phyloP scores from a whole-genome alignment of 2,797 vertebrate species.

The Darevskia nairensis region DNA sequence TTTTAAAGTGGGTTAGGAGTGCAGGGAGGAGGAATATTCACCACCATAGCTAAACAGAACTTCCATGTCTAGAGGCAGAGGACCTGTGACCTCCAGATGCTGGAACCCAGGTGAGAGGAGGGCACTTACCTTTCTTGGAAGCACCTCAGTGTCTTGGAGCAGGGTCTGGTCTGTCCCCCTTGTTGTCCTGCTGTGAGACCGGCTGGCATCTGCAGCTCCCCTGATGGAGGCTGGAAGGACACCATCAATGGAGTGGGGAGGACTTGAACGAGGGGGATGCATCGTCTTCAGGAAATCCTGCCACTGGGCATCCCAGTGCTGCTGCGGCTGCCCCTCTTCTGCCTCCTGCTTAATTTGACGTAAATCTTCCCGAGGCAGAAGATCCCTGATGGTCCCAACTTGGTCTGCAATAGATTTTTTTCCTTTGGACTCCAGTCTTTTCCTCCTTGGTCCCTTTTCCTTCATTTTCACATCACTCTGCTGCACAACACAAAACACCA shows the following conservation, averaged over 20 bases:
- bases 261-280: neutral
- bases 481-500: too few relatives aligned
- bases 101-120: neutral
- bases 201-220: neutral
- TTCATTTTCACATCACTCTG: too few relatives aligned
- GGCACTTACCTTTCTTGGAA: neutral
- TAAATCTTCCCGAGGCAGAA: too few relatives aligned
- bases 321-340: neutral
- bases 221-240: neutral
- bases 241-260: neutral
- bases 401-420: too few relatives aligned
- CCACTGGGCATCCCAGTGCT: conserved; percentile 1
- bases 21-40: too few relatives aligned
- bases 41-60: too few relatives aligned
- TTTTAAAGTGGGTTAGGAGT: too few relatives aligned
- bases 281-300: neutral
- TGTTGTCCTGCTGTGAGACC: neutral
- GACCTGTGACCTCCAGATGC: too few relatives aligned
- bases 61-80: too few relatives aligned
- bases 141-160: conserved; percentile 54
- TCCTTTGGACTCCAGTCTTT: too few relatives aligned
- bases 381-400: too few relatives aligned
- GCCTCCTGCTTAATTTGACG: conserved; percentile 14
- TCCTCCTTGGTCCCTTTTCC: too few relatives aligned
- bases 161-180: neutral